phyloP scores from a whole-genome alignment of 2,888 invertebrate genomes.

The Caenorhabditis imperialis region DNA sequence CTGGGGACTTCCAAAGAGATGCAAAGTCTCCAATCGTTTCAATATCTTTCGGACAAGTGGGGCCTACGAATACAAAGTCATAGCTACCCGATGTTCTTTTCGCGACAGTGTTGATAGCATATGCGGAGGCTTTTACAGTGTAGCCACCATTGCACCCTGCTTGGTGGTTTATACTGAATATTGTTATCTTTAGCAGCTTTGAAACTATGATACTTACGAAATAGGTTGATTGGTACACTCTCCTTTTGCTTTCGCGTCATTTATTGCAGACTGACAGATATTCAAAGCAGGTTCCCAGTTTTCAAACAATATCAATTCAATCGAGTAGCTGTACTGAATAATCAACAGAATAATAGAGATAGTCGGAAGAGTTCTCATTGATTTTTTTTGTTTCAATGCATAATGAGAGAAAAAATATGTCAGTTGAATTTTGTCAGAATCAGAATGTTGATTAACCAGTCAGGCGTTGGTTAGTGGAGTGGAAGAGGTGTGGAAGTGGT shows the following conservation, averaged over 20 bases:
- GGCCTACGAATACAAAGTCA: conserved; percentile 43
- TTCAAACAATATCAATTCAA: conserved; percentile 40
- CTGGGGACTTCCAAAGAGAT: conserved; percentile 41
- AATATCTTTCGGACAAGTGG: conserved; percentile 42
- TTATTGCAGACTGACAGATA: conserved; percentile 38
- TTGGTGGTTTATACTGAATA: conserved; percentile 17
- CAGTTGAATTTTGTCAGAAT: too few relatives aligned
- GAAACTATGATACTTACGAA: conserved; percentile 23
- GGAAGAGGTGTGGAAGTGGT: too few relatives aligned
- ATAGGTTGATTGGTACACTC: conserved; percentile 33
- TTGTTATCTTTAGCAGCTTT: neutral
- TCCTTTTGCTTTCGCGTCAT: conserved; percentile 36
- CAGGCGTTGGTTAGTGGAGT: too few relatives aligned
- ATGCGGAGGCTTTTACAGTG: conserved; percentile 34
- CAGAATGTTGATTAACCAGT: too few relatives aligned
- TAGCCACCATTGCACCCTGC: conserved; percentile 26
- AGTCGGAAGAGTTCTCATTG: too few relatives aligned
- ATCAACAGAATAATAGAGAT: too few relatives aligned
- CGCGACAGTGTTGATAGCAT: conserved; percentile 31
- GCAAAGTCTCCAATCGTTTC: conserved; percentile 39
- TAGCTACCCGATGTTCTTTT: conserved; percentile 4
- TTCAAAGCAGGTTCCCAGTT: conserved; percentile 35
- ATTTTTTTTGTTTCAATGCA: too few relatives aligned
- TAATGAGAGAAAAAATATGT: too few relatives aligned
- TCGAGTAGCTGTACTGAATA: too few relatives aligned